A percentile compares a stretch with the other conserved stretches of the same genome.
These are phyloP conservation scores for Accipiter virgatus DNA, from an alignment of 2,113 vertebrate genomes.

Conservation along the genomic window DNA sequence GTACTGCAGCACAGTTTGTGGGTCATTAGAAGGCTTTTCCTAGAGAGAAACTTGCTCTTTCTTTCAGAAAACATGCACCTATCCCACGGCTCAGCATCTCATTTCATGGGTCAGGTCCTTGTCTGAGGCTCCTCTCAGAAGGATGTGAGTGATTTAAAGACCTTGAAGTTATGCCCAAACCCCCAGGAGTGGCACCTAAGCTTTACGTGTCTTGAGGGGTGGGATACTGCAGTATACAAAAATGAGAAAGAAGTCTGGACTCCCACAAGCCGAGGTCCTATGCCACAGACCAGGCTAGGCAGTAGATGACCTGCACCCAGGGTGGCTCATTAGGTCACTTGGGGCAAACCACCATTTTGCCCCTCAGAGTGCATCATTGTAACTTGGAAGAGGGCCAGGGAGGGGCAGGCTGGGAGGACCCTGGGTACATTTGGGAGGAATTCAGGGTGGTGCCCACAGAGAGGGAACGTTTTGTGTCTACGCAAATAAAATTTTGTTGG, in stretches of 20 bases:
- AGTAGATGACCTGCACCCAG: not conserved
- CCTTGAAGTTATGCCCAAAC: not conserved
- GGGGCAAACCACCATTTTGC: not conserved
- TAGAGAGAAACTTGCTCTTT: not conserved
- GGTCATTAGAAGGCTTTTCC: not conserved
- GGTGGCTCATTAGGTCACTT: not conserved
- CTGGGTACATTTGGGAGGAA: not conserved
- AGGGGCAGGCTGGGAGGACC: not conserved
- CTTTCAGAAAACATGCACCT: not conserved
- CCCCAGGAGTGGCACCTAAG: not conserved
- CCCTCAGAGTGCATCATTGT: accelerated
- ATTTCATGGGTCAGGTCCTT: not conserved
- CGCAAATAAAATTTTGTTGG: not conserved
- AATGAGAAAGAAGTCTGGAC: not conserved
- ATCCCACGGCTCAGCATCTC: not conserved
- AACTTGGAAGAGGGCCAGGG: not conserved
- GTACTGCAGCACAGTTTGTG: not conserved
- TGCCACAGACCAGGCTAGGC: not conserved
- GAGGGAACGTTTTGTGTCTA: not conserved
- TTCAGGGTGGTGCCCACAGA: not conserved
- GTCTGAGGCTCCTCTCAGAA: not conserved
- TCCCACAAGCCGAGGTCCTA: not conserved
- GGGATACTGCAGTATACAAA: not conserved
- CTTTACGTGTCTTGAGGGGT: not conserved
- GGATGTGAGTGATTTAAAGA: not conserved